Evolutionary conservation across 2,113 vertebrate species (phyloP).

Genomic region (Megalops atlanticus): DNA sequence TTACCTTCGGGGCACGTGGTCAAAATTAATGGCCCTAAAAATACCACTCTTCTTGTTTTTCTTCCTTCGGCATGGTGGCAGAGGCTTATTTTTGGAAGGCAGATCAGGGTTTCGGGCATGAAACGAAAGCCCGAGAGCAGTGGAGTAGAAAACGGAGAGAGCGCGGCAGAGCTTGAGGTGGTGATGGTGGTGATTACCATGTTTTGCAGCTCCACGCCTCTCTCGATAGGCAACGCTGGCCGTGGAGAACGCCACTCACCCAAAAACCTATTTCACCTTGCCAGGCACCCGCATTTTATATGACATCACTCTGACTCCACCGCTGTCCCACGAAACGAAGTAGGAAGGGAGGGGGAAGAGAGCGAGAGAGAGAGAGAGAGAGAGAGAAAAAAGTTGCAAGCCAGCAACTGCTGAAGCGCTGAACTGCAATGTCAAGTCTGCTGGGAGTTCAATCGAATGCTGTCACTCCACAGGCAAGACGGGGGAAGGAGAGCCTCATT

Average conservation of each 20-base stretch:
- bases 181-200: constrained; percentile 78
- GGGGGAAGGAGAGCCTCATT: constrained; percentile 66
- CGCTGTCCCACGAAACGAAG: constrained; percentile 58
- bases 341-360: constrained; percentile 37
- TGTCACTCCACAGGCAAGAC: constrained; percentile 63
- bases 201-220: constrained; percentile 75
- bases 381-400: constrained; percentile 58
- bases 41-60: constrained; percentile 95
- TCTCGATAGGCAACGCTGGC: constrained; percentile 51
- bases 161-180: constrained; percentile 70
- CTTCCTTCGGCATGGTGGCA: constrained; percentile 90
- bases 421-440: constrained; percentile 60
- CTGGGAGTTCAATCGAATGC: constrained; percentile 49
- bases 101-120: constrained; percentile 85
- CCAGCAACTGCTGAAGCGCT: constrained; percentile 61
- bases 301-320: constrained; percentile 81
- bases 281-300: constrained; percentile 63
- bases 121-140: constrained; percentile 78
- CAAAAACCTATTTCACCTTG: constrained; percentile 74
- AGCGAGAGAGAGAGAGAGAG: constrained; percentile 3
- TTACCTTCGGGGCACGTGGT: constrained; percentile 95
- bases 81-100: constrained; percentile 94
- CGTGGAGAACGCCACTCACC: constrained; percentile 60
- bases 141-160: constrained; percentile 73
- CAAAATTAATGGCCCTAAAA: constrained; percentile 97